Evolutionary conservation across 1,140 invertebrate genomes (phyloP), one percentile per base, ranked within the genome.

Genomic region (Drosophila ohnishii): DNA sequence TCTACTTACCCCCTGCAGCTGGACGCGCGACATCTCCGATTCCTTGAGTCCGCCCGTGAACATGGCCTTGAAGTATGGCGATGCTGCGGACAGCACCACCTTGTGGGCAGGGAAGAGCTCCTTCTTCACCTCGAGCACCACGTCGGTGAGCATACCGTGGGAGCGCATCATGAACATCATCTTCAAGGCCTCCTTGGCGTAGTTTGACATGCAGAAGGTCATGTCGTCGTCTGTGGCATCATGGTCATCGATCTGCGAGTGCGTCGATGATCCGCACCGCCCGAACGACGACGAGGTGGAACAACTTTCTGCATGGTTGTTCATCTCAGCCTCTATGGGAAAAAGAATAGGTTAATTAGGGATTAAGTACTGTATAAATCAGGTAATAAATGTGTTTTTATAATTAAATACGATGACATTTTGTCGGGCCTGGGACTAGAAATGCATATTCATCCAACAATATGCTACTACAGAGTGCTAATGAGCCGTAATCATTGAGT

Each of bases 11-110:
- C 97, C 97, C 88, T 98, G 96, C 30, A 98, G 92, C 71, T 95
- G 96, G 8, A 98, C 95, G 5, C 95, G 94, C 0, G 95, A 95
- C 96, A 97, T 97, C 83, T 97, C 96, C 75, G 95, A 95, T 92
- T 98, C 97, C 80, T 96, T 95, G 69, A 98, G 93, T 2, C 96
- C 96, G 57, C 96, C 95, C 2, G 96, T 97, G 90, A 98, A 98
- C 97, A 98, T 98, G 42, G 97, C 97, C 94, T 98, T 97, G 90
- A 99, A 99, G 92, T 98, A 99, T 3, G 97, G 97, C 93, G 97
- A 98, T 61, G 96, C 97, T 1, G 97, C 96, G 5, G 98, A 97
- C 44, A 99, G 93, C 30, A 99, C 95, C 14, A 98, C 95, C 93
- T 97, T 96, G 91, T 99, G 98, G 4, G 96, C 97, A 78, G 96